Conservation (phyloP, 2,888 invertebrate species). For the Pseudeuparius sepicola region DNA sequence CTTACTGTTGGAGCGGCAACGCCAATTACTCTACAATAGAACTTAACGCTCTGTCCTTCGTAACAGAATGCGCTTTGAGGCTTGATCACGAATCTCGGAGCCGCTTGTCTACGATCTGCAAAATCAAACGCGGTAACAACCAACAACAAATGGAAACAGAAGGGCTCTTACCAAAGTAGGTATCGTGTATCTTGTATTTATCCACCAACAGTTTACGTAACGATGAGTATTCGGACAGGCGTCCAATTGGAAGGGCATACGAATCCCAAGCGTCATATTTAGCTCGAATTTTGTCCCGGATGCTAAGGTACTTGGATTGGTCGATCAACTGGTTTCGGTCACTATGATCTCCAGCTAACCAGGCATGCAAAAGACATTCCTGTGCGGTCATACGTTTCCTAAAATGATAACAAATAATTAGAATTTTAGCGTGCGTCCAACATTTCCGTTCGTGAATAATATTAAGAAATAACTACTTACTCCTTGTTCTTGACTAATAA, state of each 20-base stretch:
- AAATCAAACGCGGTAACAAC: conserved; percentile 12
- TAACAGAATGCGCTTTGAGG: conserved; percentile 93
- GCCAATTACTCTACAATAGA: conserved; percentile 94
- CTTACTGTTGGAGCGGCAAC: conserved; percentile 89
- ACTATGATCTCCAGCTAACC: conserved; percentile 85
- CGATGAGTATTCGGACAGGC: conserved; percentile 94
- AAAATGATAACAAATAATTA: too few species aligned
- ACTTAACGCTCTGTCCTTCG: conserved; percentile 95
- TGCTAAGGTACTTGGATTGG: conserved; percentile 71
- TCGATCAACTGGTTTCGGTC: conserved; percentile 69
- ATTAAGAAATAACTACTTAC: conserved; percentile 44
- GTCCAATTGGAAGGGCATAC: conserved; percentile 88
- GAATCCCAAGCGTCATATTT: conserved; percentile 73
- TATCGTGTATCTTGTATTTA: conserved; percentile 93
- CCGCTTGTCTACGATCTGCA: conserved; percentile 91
- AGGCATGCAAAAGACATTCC: conserved; percentile 90
- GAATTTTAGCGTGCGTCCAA: too few species aligned
- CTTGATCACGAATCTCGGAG: conserved; percentile 94
- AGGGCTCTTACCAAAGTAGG: conserved; percentile 69
- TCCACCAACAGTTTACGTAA: conserved; percentile 90
- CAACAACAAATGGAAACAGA: too few species aligned
- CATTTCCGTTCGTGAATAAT: too few species aligned
- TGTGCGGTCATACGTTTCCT: conserved; percentile 97
- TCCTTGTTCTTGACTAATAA: conserved; percentile 88
- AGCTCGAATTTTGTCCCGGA: conserved; percentile 79